Base-by-base conservation (phyloP, 2,888 invertebrate species). In the Tyria jacobaeae region DNA sequence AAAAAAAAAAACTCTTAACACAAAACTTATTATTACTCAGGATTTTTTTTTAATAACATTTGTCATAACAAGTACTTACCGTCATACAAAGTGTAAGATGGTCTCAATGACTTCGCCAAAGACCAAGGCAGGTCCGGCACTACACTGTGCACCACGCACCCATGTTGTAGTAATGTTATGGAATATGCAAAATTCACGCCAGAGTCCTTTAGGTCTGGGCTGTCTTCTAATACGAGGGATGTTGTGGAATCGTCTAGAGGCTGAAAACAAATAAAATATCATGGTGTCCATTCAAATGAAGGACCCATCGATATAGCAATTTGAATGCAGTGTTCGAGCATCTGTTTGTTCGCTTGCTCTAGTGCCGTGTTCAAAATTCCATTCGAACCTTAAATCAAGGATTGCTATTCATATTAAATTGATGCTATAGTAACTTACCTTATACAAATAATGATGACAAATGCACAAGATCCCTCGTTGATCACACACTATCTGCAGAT, bases 171-270 rank as follows among this genome's bases (percentile, higher is more conserved):
- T 66, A 97, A 89, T 0, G 97, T 97, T 10, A 97, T 96, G 0
- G 97, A 97, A 84, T 97, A 97, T 2, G 97, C 97, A 86, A 97
- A 97, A 88, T 97, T 97, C 4, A 98, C 97, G 1, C 95, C 96
- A 0, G 94, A 95, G 39, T 94, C 95, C 70, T 95, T 95, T 52
- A 95, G 91, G 44, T 96, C 94, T 14, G 91, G 91, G 71, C 94
- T 85, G 88, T 94, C 86, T 87, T 95, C 92, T 79, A 95, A 67
- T 84, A 82, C 93, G 80, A 88, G 92, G 77, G 86, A 95, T 83
- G 83, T 95, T 62, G 88, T 94, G 9, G 94, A 94, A 56, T 95
- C 95, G 76, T 95, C 95, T 49, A 95, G 89, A 4, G 95, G 95
- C 95, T 95, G 83, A 7, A 57, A 50, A 44, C 12, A 15, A 25